Evolutionary conservation across 2,797 vertebrate species (phyloP), one percentile per base, ranked within the genome.

Genomic region (Hypotaenidia okinawae): DNA sequence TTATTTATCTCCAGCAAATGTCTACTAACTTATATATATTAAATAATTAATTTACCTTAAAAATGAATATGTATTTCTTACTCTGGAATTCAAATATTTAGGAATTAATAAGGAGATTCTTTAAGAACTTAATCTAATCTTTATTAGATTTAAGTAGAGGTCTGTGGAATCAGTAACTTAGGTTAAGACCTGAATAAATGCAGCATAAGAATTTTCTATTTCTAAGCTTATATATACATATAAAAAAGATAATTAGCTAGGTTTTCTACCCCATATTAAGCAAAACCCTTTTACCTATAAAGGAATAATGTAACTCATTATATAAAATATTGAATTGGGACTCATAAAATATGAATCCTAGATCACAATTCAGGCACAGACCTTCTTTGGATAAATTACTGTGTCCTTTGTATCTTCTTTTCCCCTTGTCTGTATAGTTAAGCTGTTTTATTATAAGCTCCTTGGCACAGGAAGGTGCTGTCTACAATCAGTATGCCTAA

Each of bases 111-210:
- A 11, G 8, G 13, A 54, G 35, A 72, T 55, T 77, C 27, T 17
- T 72, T 64, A 57, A 39, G 37, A 94, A 88, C 33, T 62, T 69
- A 73, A 75, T 74, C 21, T 89, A 89, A 73, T 59, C 30, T 72
- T 72, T 70, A 73, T 27, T 47, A 74, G 16, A 92, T 57, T 68
- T 89, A 61, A 72, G 55, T 28, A 74, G 39, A 64, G 6, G 21
- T 66, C 66, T 87, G 16, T 78, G 51, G 64, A 85, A 78, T 72
- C 35, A 80, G n/a, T 80, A 33, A 51, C 14, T 81, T 70, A 47
- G n/a, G 18, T 68, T 83, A 88, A 94, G 32, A 61, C 23, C 25
- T 32, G 64, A 85, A 89, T 74, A 95, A 92, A 91, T 33, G 10
- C 25, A 94, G 35, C n/a, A 3, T 51, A 87, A 87, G 72, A 89